Evolutionary conservation across 2,797 vertebrate genomes (phyloP), one percentile per base, ranked within the genome.

Genomic region (Hozukius guyotensis): DNA sequence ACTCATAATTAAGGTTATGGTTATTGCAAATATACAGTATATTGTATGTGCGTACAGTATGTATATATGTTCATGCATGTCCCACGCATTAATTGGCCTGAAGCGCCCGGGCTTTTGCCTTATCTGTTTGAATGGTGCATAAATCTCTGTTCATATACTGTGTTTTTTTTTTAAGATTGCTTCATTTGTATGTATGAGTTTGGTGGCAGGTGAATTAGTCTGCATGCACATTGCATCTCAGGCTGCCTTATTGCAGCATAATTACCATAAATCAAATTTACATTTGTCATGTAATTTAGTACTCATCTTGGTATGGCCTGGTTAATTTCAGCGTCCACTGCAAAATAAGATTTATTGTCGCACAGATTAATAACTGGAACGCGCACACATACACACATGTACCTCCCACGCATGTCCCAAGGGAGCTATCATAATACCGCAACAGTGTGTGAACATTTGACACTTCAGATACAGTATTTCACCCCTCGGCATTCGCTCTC

Each of bases 251-350:
- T 89, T 92, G 91, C 85, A 57, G 80, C 71, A 63, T 90, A 93
- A 93, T 95, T 89, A 92, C 79, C 90, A 95, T 94, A 94, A 93
- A 95, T 95, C 94, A 91, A 81, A 94, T 94, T 92, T 93, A 92
- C 87, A 92, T 93, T 93, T 92, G 86, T 92, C 88, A 89, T 90
- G 84, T 91, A 87, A 93, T 95, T 94, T 91, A 88, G 88, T 77
- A 83, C 81, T 92, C 92, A 88, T 90, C 87, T 83, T 83, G 77
- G 83, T 82, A 52, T 89, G 86, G 90, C 89, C 79, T 92, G 89
- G 82, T 92, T 95, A 89, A 94, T 92, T 93, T 92, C 80, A 88
- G 86, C 71, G 49, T 87, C 84, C 85, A 85, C 74, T 55, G 31
- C 87, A 87, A 92, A 49, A 90, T 91, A 75, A 88, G 82, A 92